Base-by-base conservation (phyloP, 2,888 invertebrate genomes). In the Cephus sareptanus region DNA sequence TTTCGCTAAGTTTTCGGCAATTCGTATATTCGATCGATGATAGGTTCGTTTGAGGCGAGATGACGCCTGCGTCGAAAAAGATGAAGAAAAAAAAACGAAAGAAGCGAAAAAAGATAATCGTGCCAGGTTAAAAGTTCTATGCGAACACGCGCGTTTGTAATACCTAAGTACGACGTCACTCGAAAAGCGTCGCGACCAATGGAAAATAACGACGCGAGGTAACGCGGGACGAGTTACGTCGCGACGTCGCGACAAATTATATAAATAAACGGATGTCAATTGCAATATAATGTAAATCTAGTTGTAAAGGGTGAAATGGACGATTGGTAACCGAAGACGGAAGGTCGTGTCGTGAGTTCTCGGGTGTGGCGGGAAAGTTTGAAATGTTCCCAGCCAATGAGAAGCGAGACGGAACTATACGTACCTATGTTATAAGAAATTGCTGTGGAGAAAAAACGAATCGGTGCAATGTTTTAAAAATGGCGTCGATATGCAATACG, bases 221-320 rank as follows among this genome's bases (percentile, higher is more conserved):
- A 6, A 70, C 70, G 70, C 30, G 30, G 70, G 30, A 70, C 74
- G 74, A 74, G 37, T 13, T 15, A 30, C 37, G 74, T 30, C 34
- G n/a, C 69, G 69, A 68, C 68, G 73, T 13, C 69, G 40, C 80
- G 76, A 80, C 81, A 81, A 77, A 81, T 79, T 87, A 84, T 83
- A 86, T 83, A 87, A 86, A 86, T 85, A 84, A 86, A 88, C 87
- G 81, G 80, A 87, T 88, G 89, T 89, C 88, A 89, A 89, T 88
- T 89, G 87, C 85, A 86, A 86, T 86, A 85, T 82, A 84, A 84
- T 82, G 80, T 85, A 85, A 85, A 84, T 80, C 81, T 82, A 85
- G 79, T 79, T 77, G 70, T 79, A 79, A 82, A 81, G 82, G 80
- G 76, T 79, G 70, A 79, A 84, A 76, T 11, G 30, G 73, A 70